Percentiles rank a stretch among this genome's conserved stretches.
phyloP scores from a whole-genome alignment of 2,888 invertebrate species.

The Candidula unifasciata region DNA sequence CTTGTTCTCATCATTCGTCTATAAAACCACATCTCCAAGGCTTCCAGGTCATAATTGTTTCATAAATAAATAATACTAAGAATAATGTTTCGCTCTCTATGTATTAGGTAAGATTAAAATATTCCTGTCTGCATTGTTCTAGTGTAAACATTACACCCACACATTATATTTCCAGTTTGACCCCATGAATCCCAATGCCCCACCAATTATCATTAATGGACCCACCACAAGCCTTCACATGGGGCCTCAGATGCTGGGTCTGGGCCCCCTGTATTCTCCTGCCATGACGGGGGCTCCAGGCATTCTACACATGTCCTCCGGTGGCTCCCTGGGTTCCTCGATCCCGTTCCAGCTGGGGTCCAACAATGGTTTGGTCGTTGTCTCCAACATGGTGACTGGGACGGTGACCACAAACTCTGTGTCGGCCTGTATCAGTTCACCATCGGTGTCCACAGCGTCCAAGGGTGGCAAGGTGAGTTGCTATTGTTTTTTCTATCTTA shows the following conservation, averaged over 20 bases:
- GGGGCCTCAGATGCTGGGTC: slow-evolving; percentile 36
- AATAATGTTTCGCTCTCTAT: too few species aligned
- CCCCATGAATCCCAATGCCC: slow-evolving; percentile 37
- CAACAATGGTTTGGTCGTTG: slow-evolving; percentile 43
- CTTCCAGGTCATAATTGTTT: too few species aligned
- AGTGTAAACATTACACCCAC: too few species aligned
- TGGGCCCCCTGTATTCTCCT: slow-evolving; percentile 27
- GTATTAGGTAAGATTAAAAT: too few species aligned
- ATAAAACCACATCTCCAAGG: too few species aligned
- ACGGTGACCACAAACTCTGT: slow-evolving; percentile 50
- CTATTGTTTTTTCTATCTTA: too few species aligned
- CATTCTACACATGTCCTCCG: slow-evolving; percentile 35
- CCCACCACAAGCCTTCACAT: slow-evolving; percentile 35
- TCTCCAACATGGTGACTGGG: slow-evolving; percentile 33
- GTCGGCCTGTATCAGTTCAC: slow-evolving; percentile 47
- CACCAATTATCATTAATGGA: slow-evolving; percentile 48
- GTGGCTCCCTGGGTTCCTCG: slow-evolving; percentile 16
- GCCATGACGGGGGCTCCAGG: slow-evolving; percentile 32
- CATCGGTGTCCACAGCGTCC: slow-evolving; percentile 27
- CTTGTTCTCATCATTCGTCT: too few species aligned
- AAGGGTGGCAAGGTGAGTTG: slow-evolving; percentile 41
- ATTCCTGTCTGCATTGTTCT: too few species aligned
- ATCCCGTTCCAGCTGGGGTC: slow-evolving; percentile 36
- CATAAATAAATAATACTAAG: too few species aligned
- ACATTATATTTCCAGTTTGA: slow-evolving; percentile 43